These are phyloP conservation scores for Amphipyra tragopoginis DNA, from an alignment of 2,888 invertebrate species.

Conservation along the genomic window DNA sequence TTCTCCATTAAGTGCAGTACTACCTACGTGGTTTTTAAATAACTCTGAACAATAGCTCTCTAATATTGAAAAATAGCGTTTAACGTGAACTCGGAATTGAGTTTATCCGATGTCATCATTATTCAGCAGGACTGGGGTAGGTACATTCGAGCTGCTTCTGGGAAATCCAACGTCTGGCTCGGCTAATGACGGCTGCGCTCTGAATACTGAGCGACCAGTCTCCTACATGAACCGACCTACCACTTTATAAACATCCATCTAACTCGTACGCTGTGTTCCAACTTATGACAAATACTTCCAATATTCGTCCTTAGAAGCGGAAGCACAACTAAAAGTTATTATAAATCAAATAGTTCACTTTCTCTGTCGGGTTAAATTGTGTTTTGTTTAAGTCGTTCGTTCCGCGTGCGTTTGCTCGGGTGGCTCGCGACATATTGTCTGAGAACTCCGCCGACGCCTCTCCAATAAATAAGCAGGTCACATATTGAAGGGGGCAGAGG, in stretches of 20 bases:
- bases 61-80: constrained; percentile 56
- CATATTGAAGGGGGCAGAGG: constrained; percentile 88
- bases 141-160: constrained; percentile 78
- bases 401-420: constrained; percentile 79
- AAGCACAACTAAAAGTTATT: constrained; percentile 68
- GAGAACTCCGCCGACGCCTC: constrained; percentile 87
- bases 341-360: constrained; percentile 84
- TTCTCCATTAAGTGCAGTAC: constrained; percentile 15
- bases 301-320: constrained; percentile 35
- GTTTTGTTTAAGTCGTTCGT: constrained; percentile 83
- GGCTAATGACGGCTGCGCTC: constrained; percentile 84
- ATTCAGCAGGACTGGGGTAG: constrained; percentile 75
- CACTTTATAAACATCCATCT: constrained; percentile 47
- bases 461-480: constrained; percentile 90
- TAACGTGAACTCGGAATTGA: constrained; percentile 71
- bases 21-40: constrained; percentile 37
- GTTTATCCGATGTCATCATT: constrained; percentile 79
- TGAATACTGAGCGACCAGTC: constrained; percentile 81
- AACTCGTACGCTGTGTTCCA: constrained; percentile 24
- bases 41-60: constrained; percentile 34
- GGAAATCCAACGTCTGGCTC: constrained; percentile 84
- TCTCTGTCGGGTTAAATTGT: constrained; percentile 78
- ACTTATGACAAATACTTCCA: constrained; percentile 50
- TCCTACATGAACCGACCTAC: constrained; percentile 61
- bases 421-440: constrained; percentile 88